Base-by-base conservation (phyloP, 2,797 vertebrate species). In the Thamnophis elegans region DNA sequence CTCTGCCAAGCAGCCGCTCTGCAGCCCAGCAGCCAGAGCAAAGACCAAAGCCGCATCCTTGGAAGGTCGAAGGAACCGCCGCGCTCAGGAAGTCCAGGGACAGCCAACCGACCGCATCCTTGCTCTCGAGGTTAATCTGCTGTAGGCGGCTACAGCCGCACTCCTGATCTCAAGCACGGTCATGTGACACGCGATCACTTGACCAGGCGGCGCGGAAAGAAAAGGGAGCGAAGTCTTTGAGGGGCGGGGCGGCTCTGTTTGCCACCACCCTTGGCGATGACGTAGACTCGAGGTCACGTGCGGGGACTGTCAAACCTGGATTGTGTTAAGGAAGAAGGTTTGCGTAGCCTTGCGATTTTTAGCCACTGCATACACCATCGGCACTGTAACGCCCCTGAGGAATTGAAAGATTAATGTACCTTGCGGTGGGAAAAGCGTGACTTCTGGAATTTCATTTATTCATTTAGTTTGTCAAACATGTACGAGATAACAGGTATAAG, bases 31-130 rank as follows among this genome's bases (percentile, higher is more conserved):
- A 92, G 59, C 0, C 73, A 82, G 9, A 94, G 2, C 0, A 54
- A 87, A 11, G 88, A 53, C 89, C 94, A 95, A 51, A 95, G 32
- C 68, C 73, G 18, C 91, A 92, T 89, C 51, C 22, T 59, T 2
- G 10, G 18, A 28, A 1, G 25, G 91, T 26, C 32, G 32, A 36
- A 18, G 36, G n/a, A 87, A 53, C 42, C 6, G 7, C 22, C 9
- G 20, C 14, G 26, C 3, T 11, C 9, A 13, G 22, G 22, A 54
- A 10, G 0, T 32, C 4, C 7, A 22, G 4, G 1, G 1, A 51
- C 26, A 16, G 13, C 1, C 7, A 11, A 9, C 6, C 7, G n/a
- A 18, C 26, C 7, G 28, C 53, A n/a, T 8, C 85, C 5, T 11
- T 3, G 1, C n/a, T 56, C 54, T 16, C 4, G 13, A 1, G 26